Percentiles rank a stretch among this genome's conserved stretches.
phyloP scores from a whole-genome alignment of 2,888 invertebrate genomes.

The Busseola fusca region DNA sequence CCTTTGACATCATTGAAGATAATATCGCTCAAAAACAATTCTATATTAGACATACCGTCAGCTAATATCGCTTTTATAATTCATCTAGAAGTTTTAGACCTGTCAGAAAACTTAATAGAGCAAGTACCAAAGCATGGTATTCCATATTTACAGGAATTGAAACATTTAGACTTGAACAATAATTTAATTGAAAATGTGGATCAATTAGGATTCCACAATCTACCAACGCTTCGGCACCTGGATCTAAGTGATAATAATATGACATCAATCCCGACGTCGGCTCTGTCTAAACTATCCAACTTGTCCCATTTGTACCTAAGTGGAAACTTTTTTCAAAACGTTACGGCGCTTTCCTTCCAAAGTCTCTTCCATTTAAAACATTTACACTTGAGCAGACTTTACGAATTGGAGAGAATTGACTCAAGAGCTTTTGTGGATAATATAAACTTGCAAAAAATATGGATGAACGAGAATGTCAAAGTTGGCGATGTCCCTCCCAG shows the following conservation, averaged over 20 bases:
- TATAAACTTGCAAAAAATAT: conserved; percentile 93
- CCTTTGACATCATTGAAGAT: conserved; percentile 91
- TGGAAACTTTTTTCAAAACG: conserved; percentile 92
- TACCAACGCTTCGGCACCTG: conserved; percentile 92
- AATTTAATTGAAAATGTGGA: conserved; percentile 93
- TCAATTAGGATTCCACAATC: conserved; percentile 92
- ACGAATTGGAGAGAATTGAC: conserved; percentile 91
- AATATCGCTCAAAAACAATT: conserved; percentile 93
- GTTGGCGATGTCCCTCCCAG: conserved; percentile 93
- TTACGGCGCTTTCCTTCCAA: conserved; percentile 94
- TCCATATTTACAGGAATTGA: conserved; percentile 92
- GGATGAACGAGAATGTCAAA: conserved; percentile 93
- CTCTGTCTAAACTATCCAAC: conserved; percentile 93
- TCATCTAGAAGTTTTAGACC: conserved; percentile 92
- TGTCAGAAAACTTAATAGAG: conserved; percentile 94
- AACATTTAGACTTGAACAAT: conserved; percentile 91
- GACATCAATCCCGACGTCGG: conserved; percentile 92
- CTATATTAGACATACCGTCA: conserved; percentile 93
- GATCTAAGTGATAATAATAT: conserved; percentile 95
- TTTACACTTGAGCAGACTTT: conserved; percentile 92
- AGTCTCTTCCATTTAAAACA: conserved; percentile 94
- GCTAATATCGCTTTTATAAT: conserved; percentile 91
- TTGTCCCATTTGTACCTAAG: conserved; percentile 93
- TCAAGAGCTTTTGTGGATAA: conserved; percentile 95
- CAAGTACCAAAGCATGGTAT: conserved; percentile 92